These are phyloP conservation scores for Picus viridis DNA, from an alignment of 2,797 vertebrate genomes.

Conservation along the genomic window DNA sequence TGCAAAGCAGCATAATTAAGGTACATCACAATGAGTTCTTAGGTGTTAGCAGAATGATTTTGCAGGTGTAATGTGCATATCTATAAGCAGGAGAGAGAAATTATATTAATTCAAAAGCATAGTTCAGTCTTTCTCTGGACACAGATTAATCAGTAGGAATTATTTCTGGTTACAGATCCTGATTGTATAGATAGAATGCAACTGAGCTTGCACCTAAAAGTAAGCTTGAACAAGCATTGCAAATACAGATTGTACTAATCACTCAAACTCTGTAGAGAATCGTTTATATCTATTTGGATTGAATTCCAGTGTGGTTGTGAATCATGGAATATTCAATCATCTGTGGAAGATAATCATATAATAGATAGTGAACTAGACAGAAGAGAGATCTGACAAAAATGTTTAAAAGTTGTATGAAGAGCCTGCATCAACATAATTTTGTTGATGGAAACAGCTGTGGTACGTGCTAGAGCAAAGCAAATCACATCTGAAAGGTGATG, in stretches of 20 bases:
- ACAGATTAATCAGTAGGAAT: background rate
- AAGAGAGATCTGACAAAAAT: background rate
- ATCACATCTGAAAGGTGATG: background rate
- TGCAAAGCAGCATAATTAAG: background rate
- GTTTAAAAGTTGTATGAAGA: background rate
- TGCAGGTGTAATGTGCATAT: background rate
- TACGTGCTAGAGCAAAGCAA: background rate
- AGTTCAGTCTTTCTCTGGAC: background rate
- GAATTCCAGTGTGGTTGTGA: background rate
- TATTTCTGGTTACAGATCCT: background rate
- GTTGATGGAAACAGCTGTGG: background rate
- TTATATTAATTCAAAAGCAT: background rate
- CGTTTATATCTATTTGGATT: background rate
- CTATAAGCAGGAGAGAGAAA: background rate
- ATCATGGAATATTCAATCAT: background rate
- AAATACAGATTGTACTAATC: background rate
- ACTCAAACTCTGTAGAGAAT: background rate
- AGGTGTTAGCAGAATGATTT: background rate
- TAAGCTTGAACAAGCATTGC: background rate
- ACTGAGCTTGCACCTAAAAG: background rate
- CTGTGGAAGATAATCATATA: background rate
- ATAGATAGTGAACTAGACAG: background rate
- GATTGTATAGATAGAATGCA: background rate
- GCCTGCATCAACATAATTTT: background rate
- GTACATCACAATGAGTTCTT: background rate